Evolutionary conservation across 2,113 vertebrate genomes (phyloP), one percentile per base, ranked within the genome.

Genomic region (Prunella fulvescens): DNA sequence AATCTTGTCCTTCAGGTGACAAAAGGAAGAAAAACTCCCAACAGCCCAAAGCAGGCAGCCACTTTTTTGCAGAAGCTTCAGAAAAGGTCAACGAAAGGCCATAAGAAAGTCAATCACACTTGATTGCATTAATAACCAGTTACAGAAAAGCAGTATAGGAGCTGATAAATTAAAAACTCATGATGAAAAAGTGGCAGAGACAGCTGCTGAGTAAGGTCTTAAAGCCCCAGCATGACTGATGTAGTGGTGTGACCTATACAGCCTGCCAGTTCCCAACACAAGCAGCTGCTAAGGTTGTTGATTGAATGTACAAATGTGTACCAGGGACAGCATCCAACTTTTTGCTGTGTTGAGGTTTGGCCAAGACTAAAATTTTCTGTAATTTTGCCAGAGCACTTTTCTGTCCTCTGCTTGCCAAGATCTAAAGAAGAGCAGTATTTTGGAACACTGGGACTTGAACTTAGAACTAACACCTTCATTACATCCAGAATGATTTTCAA

Each of bases 241-340:
- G 73, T 45, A 91, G 39, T 37, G 47, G 31, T 54, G 48, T 92
- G 92, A 96, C 81, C 56, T 85, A 91, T 51, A 50, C 39, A 69
- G 56, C 20, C 24, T 77, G 89, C 74, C 71, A 92, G 45, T 70
- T 94, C 78, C 58, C 78, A 87, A 82, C 60, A 79, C 54, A 81
- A 76, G 78, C 93, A 95, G 93, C 93, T 95, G 94, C 81, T 82
- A n/a, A 77, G 24, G 54, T 26, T 94, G 84, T 50, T 95, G 92
- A 95, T 70, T 80, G 79, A 92, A 87, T 54, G 70, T 85, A 97
- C 70, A 95, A 95, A 88, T 88, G 58, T 40, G 85, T 73, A 66
- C 22, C 11, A 85, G 92, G 54, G 66, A 90, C 4, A 82, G 47
- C 35, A 76, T 83, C 91, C 93, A 91, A 65, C 40, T 57, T 82